Conservation (phyloP, 2,888 invertebrate species). For the Cyrtodaria siliqua region DNA sequence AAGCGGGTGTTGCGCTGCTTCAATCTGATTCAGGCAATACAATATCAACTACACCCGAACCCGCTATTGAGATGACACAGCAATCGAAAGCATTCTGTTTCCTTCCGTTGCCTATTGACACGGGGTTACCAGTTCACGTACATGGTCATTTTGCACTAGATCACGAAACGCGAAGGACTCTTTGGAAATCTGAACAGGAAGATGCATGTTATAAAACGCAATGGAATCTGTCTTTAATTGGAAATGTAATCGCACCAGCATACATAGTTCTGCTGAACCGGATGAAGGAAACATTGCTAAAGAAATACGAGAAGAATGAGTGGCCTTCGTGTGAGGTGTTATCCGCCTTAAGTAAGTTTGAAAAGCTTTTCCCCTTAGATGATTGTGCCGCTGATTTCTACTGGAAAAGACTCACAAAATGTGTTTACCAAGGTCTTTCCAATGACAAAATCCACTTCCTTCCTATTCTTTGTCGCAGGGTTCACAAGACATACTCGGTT, state of each 20-base stretch:
- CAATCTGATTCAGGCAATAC: neutral
- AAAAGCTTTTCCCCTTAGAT: slow-evolving; percentile 42
- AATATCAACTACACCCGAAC: no score
- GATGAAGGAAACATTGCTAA: slow-evolving; percentile 46
- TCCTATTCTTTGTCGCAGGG: neutral
- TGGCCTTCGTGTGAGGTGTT: neutral
- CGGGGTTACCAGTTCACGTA: slow-evolving; percentile 75
- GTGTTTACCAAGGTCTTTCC: slow-evolving; percentile 28
- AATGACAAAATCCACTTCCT: slow-evolving; percentile 16
- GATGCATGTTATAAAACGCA: slow-evolving; percentile 71
- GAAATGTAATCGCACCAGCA: slow-evolving; percentile 73
- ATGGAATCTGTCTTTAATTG: slow-evolving; percentile 78
- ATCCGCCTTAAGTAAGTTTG: slow-evolving; percentile 9
- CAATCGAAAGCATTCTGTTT: slow-evolving; percentile 71
- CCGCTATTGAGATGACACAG: no score
- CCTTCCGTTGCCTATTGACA: slow-evolving; percentile 74
- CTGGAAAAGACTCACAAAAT: slow-evolving; percentile 39
- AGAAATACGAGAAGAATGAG: neutral
- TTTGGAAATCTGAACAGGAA: slow-evolving; percentile 60
- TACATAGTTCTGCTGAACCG: slow-evolving; percentile 67
- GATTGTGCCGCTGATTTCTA: slow-evolving; percentile 22
- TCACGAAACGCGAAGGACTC: slow-evolving; percentile 71
- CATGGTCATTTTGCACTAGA: slow-evolving; percentile 78
- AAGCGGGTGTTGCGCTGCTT: slow-evolving; percentile 69
- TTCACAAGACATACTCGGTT: neutral